phyloP scores from a whole-genome alignment of 2,797 vertebrate genomes.

The Hydrophis major region DNA sequence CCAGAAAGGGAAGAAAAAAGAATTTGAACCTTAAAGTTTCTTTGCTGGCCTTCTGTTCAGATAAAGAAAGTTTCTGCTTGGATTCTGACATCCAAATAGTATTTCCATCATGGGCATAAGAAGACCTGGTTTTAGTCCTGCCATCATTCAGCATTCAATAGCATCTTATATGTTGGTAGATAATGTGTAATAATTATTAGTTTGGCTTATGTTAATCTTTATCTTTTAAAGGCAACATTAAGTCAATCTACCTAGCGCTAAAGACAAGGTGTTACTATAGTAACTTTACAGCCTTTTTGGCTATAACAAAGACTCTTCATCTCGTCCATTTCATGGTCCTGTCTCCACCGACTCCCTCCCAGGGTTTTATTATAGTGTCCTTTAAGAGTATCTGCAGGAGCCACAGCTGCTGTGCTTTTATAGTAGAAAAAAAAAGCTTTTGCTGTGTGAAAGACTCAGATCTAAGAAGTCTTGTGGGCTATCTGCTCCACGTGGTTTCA shows the following conservation, averaged over 20 bases:
- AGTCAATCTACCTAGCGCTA: constrained; percentile 83
- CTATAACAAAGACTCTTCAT: constrained; percentile 86
- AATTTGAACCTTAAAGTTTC: neutral
- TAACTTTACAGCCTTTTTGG: constrained; percentile 85
- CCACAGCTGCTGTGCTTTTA: constrained; percentile 79
- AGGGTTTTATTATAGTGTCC: constrained; percentile 80
- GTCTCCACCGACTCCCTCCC: constrained; percentile 78
- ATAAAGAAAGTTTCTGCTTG: constrained; percentile 1
- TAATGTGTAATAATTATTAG: constrained; percentile 68
- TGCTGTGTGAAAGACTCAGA: constrained; percentile 72
- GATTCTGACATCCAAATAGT: constrained; percentile 31
- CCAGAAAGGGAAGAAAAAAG: neutral
- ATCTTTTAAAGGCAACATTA: constrained; percentile 75
- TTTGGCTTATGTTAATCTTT: constrained; percentile 75
- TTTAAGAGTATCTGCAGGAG: constrained; percentile 78
- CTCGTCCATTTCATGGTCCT: constrained; percentile 81
- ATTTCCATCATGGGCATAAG: neutral
- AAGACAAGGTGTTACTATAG: constrained; percentile 87
- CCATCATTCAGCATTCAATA: constrained; percentile 38
- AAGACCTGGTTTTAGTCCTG: constrained; percentile 19
- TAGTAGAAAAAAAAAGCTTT: constrained; percentile 72
- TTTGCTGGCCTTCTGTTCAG: neutral
- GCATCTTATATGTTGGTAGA: constrained; percentile 66
- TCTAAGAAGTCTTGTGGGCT: constrained; percentile 71
- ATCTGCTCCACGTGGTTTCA: constrained; percentile 76